Base-by-base conservation (phyloP, 2,113 vertebrate genomes). In the Misgurnus anguillicaudatus region DNA sequence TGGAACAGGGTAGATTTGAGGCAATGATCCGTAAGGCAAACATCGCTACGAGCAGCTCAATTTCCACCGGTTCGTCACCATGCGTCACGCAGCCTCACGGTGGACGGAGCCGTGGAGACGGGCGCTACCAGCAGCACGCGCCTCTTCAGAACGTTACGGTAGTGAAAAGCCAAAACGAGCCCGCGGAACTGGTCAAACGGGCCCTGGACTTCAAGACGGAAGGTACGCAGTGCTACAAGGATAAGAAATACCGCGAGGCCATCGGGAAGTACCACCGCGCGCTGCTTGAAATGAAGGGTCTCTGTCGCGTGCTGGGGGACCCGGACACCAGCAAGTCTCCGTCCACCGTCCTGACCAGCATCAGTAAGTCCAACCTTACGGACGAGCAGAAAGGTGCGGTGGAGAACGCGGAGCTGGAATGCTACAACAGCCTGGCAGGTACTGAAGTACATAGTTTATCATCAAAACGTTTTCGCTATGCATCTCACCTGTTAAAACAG, bases 391-490 rank as follows among this genome's bases (percentile, higher is more conserved):
- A 94, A 87, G 94, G 93, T 74, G 93, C 94, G 73, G 93, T 96
- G 91, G 96, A 98, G 89, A 94, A 92, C 84, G 95, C 97, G 66
- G 96, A 98, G 90, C 87, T 98, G 66, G 97, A 98, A 87, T 99
- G 97, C 87, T 99, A 99, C 95, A 99, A 98, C 94, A 98, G 97
- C 88, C 86, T 98, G 90, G 97, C 97, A 88, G 97, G 97, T 97
- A 88, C 36, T 4, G 17, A 57, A 45, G 31, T 42, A 61, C 77
- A 70, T 60, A 13, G 41, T 74, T 39, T 61, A 31, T 61, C 10
- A 61, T 4, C 55, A 61, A 14, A 70, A 8, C 42, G 14, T 17
- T 57, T 57, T 41, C 41, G 39, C 24, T 51, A 38, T 36, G 3
- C 6, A 58, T 72, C n/a, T 17, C 36, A 72, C 36, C 36, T 58